phyloP scores from a whole-genome alignment of 2,113 vertebrate species.

The Rousettus leschenaultii region DNA sequence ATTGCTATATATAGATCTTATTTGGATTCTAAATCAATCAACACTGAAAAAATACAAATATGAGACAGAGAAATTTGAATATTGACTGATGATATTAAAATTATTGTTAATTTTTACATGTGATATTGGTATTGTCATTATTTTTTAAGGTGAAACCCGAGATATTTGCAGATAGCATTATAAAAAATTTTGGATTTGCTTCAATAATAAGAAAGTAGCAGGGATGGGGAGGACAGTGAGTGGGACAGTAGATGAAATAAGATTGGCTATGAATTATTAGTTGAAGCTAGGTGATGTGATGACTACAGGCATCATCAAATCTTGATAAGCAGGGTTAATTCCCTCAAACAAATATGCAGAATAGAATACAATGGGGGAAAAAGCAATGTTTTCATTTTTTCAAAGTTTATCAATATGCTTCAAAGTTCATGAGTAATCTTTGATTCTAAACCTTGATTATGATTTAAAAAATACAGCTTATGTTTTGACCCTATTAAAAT shows the following conservation, averaged over 20 bases:
- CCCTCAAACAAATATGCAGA: background rate
- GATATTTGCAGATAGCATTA: background rate
- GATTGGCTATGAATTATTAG: background rate
- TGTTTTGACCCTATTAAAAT: slow-evolving; percentile 3
- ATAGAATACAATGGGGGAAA: background rate
- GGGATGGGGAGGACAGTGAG: background rate
- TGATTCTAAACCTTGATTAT: background rate
- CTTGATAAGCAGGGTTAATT: background rate
- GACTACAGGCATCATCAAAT: background rate
- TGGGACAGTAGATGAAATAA: background rate
- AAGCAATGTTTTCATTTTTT: background rate
- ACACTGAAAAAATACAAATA: background rate
- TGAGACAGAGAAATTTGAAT: background rate
- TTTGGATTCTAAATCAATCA: background rate
- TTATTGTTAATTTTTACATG: background rate
- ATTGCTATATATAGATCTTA: background rate
- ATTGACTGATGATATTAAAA: background rate
- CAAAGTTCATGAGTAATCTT: background rate
- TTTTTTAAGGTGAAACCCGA: background rate
- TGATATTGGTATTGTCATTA: background rate
- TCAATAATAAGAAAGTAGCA: background rate
- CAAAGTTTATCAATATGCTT: background rate
- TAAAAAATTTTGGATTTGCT: background rate
- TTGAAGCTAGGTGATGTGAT: background rate
- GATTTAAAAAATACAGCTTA: background rate